Conservation (phyloP, 1,140 invertebrate genomes). For the Arctopsyche grandis region DNA sequence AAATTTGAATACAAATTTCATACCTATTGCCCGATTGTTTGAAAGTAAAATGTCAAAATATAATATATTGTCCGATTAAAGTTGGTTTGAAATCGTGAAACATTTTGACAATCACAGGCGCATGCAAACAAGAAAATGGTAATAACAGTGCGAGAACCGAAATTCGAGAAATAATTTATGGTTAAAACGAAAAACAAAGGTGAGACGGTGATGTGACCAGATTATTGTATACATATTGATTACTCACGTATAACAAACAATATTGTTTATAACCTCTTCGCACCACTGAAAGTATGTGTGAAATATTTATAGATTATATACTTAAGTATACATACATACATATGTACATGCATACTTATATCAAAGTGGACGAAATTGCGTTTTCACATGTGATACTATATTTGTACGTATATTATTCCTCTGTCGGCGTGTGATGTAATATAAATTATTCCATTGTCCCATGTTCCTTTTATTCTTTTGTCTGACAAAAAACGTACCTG, state of each 20-base stretch:
- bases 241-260: conserved; percentile 27
- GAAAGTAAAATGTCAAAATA: too few species aligned
- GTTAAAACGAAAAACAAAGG: conserved; percentile 34
- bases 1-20: too few species aligned
- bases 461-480: not conserved
- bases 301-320: not conserved
- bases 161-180: conserved; percentile 50
- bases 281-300: not conserved
- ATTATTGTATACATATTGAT: conserved; percentile 46
- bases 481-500: conserved; percentile 21
- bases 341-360: not conserved
- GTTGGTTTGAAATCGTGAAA: too few species aligned
- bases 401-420: too few species aligned
- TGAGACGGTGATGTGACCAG: conserved; percentile 43
- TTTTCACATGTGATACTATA: not conserved
- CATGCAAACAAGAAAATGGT: conserved; percentile 37
- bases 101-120: conserved; percentile 32
- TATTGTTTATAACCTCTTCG: conserved; percentile 5
- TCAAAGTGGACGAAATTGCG: not conserved
- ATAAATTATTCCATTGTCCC: conserved; percentile 3
- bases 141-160: conserved; percentile 46
- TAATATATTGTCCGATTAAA: too few species aligned
- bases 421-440: not conserved
- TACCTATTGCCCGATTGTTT: too few species aligned
- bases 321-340: not conserved